phyloP scores from a whole-genome alignment of 2,797 vertebrate genomes.

The Paedocypris micromegethes region DNA sequence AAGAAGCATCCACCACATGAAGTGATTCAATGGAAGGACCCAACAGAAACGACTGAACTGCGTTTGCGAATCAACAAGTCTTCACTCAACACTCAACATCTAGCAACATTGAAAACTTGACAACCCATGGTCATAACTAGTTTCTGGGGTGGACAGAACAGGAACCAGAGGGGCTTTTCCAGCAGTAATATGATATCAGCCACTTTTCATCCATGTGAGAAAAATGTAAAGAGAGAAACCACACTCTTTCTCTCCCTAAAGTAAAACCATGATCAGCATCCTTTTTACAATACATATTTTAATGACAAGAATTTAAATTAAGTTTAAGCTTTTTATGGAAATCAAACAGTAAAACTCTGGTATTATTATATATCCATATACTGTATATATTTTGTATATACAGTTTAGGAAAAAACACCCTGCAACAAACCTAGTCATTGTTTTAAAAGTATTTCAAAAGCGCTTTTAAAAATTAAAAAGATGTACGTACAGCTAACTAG shows the following conservation, averaged over 20 bases:
- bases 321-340: too few species aligned
- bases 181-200: constrained; percentile 72
- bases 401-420: too few species aligned
- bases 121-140: constrained; percentile 6
- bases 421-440: too few species aligned
- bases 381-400: too few species aligned
- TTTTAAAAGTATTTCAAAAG: too few species aligned
- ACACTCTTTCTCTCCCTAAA: constrained; percentile 7
- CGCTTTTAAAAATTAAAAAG: too few species aligned
- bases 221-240: constrained; percentile 47
- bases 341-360: too few species aligned
- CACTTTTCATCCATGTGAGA: constrained; percentile 73
- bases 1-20: constrained; percentile 31
- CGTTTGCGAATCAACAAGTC: constrained; percentile 24
- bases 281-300: too few species aligned
- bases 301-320: too few species aligned
- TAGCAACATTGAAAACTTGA: constrained; percentile 20
- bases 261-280: neutral
- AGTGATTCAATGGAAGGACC: constrained; percentile 5
- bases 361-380: too few species aligned
- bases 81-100: constrained; percentile 2
- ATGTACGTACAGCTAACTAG: too few species aligned
- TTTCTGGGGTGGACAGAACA: constrained; percentile 22
- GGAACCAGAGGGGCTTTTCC: constrained; percentile 34
- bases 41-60: constrained; percentile 2